Conservation (phyloP, 2,888 invertebrate species). For the Altica lythri region DNA sequence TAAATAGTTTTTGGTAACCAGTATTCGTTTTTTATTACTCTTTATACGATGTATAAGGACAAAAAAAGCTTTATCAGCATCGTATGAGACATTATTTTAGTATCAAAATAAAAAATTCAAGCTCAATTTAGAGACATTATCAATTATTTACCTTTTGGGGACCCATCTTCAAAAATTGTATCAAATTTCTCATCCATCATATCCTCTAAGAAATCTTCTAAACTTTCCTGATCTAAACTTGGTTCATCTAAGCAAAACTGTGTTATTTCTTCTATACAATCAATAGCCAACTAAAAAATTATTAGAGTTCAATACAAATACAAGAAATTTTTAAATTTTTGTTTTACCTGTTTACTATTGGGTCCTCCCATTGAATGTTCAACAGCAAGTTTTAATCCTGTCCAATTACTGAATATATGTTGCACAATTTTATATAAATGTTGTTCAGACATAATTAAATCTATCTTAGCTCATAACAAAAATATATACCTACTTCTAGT, state of each 20-base stretch:
- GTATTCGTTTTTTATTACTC: too few species aligned
- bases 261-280: constrained; percentile 68
- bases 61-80: too few species aligned
- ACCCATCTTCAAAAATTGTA: constrained; percentile 73
- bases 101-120: too few species aligned
- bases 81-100: too few species aligned
- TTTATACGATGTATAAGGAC: too few species aligned
- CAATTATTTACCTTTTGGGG: constrained; percentile 62
- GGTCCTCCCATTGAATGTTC: constrained; percentile 76
- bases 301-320: not conserved
- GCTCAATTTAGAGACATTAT: not conserved
- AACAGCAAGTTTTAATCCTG: constrained; percentile 70
- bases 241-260: constrained; percentile 65
- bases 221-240: constrained; percentile 63
- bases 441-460: constrained; percentile 51
- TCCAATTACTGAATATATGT: constrained; percentile 73
- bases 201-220: constrained; percentile 69
- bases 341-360: constrained; percentile 70
- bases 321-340: not conserved
- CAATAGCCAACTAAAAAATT: constrained; percentile 63
- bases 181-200: constrained; percentile 76
- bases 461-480: too few species aligned
- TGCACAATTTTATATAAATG: constrained; percentile 67
- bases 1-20: too few species aligned
- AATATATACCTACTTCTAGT: too few species aligned